Evolutionary conservation across 2,888 invertebrate species (phyloP).

Genomic region (Osmoderma eremita): DNA sequence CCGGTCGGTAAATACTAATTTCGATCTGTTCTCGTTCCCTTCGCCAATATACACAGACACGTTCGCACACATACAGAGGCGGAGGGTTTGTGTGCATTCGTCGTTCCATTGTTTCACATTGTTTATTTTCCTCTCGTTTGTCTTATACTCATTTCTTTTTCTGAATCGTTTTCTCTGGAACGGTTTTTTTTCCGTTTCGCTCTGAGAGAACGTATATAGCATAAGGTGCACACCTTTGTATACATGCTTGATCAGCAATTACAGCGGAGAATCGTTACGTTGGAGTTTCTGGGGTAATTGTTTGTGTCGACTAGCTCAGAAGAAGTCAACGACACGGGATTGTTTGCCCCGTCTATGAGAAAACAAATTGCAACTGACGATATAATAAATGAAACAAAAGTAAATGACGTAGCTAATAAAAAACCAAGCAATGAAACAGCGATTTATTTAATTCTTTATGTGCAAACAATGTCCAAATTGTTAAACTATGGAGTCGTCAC

Average conservation of each 20-base stretch:
- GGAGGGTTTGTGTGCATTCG: conserved; percentile 19
- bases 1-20: conserved; percentile 32
- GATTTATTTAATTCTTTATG: too few species aligned
- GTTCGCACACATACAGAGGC: too few species aligned
- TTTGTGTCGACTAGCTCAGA: too few species aligned
- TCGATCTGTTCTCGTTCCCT: conserved; percentile 22
- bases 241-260: conserved; percentile 16
- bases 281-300: neutral
- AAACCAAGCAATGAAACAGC: too few species aligned
- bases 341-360: too few species aligned
- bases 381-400: too few species aligned
- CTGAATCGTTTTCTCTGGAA: neutral
- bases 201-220: neutral
- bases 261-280: conserved; percentile 2
- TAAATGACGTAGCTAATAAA: too few species aligned
- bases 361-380: too few species aligned
- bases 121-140: conserved; percentile 27
- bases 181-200: conserved; percentile 8
- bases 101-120: conserved; percentile 11
- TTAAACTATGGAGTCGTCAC: too few species aligned
- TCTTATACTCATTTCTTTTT: conserved; percentile 15
- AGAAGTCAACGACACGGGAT: too few species aligned
- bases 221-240: conserved; percentile 9
- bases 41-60: conserved; percentile 19
- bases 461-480: too few species aligned